Conservation (phyloP, 1,140 invertebrate genomes). For the Microplitis mediator region DNA sequence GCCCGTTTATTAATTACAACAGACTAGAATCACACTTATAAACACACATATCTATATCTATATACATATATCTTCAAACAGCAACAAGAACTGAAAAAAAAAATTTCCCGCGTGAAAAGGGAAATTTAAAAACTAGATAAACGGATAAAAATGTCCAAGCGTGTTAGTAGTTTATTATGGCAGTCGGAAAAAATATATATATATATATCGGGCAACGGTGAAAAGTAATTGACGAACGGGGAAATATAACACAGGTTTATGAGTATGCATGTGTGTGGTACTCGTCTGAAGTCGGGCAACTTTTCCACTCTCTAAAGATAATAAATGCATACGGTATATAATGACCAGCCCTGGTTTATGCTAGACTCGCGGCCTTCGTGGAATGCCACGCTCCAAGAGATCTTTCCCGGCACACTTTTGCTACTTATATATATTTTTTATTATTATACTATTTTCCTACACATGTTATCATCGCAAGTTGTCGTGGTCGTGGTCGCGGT, state of each 20-base stretch:
- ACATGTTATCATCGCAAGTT: neutral
- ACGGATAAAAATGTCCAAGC: neutral
- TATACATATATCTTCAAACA: too few relatives aligned
- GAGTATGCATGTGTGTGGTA: conserved; percentile 1
- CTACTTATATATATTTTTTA: neutral
- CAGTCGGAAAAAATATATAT: neutral
- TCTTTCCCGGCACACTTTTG: conserved; percentile 22
- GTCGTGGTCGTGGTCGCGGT: neutral
- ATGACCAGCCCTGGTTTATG: conserved; percentile 10
- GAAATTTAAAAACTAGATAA: neutral
- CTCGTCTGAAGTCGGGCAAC: conserved; percentile 27
- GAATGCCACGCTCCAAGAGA: conserved; percentile 17
- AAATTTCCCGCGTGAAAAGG: too few relatives aligned
- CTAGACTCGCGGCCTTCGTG: conserved; percentile 16
- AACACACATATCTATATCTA: too few relatives aligned
- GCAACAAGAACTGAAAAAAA: too few relatives aligned
- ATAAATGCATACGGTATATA: conserved; percentile 17
- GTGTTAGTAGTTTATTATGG: too few relatives aligned
- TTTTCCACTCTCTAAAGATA: conserved; percentile 34
- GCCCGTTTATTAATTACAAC: neutral
- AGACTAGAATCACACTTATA: neutral
- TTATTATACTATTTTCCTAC: neutral
- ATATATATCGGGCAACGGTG: conserved; percentile 10
- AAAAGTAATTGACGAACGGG: conserved; percentile 1
- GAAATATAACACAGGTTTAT: neutral